Conservation (phyloP, 2,797 vertebrate species). For the Halcyon chelicuti region DNA sequence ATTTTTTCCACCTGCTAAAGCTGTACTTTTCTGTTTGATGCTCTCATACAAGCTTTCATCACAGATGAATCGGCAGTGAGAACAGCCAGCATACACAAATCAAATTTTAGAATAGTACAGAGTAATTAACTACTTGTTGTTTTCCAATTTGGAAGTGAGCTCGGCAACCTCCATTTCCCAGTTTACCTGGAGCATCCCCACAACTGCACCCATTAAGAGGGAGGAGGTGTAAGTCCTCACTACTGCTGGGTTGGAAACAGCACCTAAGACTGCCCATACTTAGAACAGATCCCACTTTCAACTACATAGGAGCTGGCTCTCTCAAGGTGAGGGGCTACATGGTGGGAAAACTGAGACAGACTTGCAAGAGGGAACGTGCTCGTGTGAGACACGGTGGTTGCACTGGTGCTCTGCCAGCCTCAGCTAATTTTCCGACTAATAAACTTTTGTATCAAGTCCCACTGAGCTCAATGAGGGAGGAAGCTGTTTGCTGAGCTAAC, state of each 20-base stretch:
- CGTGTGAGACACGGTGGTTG: background rate
- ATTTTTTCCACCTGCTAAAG: background rate
- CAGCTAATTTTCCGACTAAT: background rate
- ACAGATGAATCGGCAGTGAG: background rate
- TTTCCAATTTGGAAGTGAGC: background rate
- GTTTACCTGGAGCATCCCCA: background rate
- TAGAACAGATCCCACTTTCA: background rate
- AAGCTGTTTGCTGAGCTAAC: background rate
- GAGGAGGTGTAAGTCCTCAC: background rate
- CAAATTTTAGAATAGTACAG: background rate
- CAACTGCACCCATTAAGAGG: background rate
- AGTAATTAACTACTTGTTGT: background rate
- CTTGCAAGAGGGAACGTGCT: rapidly evolving
- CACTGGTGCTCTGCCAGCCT: background rate
- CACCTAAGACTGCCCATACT: background rate
- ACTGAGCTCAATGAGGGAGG: background rate
- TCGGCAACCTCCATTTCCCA: rapidly evolving
- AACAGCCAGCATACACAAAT: background rate
- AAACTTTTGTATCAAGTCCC: background rate
- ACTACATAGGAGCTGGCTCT: background rate
- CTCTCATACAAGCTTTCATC: background rate
- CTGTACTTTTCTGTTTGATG: background rate
- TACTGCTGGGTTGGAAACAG: background rate
- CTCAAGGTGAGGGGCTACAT: rapidly evolving
- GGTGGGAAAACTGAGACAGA: background rate